Conservation (phyloP, 1,140 invertebrate species). For the Drosophila asahinai region DNA sequence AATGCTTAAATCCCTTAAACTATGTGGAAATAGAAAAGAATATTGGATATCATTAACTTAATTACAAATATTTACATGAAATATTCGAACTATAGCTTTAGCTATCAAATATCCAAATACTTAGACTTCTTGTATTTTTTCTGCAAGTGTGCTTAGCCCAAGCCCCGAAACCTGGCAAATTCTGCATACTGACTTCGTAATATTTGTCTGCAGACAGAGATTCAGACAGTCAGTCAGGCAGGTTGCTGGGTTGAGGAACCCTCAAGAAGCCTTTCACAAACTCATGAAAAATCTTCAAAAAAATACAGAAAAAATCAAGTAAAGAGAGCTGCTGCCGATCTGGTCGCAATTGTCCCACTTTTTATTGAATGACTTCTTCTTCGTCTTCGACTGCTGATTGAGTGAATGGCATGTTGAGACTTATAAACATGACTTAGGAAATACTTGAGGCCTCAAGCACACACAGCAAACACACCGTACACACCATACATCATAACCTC, state of each 20-base stretch:
- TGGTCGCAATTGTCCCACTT: conserved; percentile 78
- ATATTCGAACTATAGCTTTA: too few relatives aligned
- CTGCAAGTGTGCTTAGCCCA: conserved; percentile 1
- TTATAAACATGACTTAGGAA: conserved; percentile 82
- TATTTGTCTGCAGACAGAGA: conserved; percentile 50
- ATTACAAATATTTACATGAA: too few relatives aligned
- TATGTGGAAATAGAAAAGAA: too few relatives aligned
- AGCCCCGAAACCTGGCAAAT: conserved; percentile 60
- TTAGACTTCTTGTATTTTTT: neutral
- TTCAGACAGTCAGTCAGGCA: conserved; percentile 22
- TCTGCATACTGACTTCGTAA: conserved; percentile 64
- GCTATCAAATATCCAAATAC: neutral
- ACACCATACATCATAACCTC: conserved; percentile 47
- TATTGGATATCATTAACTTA: neutral
- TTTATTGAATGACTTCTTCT: conserved; percentile 81
- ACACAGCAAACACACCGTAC: conserved; percentile 7
- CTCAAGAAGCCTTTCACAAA: conserved; percentile 81
- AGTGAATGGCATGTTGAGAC: conserved; percentile 82
- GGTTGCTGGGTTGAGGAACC: conserved; percentile 31
- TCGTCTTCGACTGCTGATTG: conserved; percentile 59
- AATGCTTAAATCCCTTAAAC: neutral
- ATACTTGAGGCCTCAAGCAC: conserved; percentile 71
- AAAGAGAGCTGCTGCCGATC: conserved; percentile 62
- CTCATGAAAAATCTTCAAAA: conserved; percentile 78
- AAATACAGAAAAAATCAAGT: conserved; percentile 30